Percentiles rank a stretch among this genome's conserved stretches.
Evolutionary conservation across 2,888 invertebrate species (phyloP).

Genomic region (Eudemis profundana): DNA sequence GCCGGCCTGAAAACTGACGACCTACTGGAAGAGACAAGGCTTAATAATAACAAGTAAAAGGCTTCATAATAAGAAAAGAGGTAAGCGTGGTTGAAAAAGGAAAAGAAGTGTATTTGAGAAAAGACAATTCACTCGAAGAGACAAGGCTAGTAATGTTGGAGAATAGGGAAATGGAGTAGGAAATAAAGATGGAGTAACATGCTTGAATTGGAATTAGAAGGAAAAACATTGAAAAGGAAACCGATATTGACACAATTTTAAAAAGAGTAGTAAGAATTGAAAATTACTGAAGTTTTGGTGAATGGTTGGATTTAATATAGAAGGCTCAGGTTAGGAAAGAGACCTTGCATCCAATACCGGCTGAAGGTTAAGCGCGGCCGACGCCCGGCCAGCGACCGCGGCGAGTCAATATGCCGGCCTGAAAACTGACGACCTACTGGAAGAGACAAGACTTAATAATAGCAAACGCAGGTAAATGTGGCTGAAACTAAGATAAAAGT

Average conservation of each 20-base stretch:
- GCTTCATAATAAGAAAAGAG: too few species aligned
- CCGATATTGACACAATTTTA: too few species aligned
- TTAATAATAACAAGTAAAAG: too few species aligned
- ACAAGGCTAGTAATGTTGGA: too few species aligned
- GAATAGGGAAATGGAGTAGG: too few species aligned
- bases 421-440: constrained; percentile 62
- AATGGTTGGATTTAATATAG: neutral
- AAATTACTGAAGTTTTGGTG: too few species aligned
- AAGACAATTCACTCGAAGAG: neutral
- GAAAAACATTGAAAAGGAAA: too few species aligned
- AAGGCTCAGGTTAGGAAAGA: neutral
- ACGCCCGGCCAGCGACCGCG: constrained; percentile 68
- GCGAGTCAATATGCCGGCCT: constrained; percentile 38
- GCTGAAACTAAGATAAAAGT: constrained; percentile 50
- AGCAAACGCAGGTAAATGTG: too few species aligned
- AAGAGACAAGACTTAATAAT: constrained; percentile 49
- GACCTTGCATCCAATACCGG: constrained; percentile 47
- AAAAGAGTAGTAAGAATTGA: too few species aligned
- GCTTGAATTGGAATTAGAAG: too few species aligned
- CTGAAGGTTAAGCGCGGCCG: constrained; percentile 70
- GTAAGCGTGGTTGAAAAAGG: constrained; percentile 46
- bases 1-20: constrained; percentile 59
- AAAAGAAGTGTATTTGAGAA: constrained; percentile 49
- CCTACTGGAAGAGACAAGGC: constrained; percentile 43
- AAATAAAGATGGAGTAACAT: too few species aligned